phyloP scores from a whole-genome alignment of 2,888 invertebrate genomes.

The Cryptus viduatorius region DNA sequence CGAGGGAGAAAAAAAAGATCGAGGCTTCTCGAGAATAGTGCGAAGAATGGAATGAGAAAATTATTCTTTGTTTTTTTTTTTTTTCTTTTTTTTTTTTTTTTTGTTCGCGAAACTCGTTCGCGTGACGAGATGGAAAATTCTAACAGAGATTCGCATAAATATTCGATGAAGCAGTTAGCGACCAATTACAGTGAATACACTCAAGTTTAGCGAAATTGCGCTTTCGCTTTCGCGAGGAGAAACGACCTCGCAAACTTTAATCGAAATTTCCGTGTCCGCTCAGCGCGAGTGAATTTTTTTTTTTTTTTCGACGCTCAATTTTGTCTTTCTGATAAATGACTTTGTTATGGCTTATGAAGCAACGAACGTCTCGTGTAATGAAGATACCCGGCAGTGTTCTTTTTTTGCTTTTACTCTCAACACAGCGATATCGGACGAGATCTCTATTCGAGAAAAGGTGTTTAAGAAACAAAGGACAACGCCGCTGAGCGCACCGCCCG shows the following conservation, averaged over 20 bases:
- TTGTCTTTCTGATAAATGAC: no score
- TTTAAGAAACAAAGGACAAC: no score
- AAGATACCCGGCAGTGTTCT: no score
- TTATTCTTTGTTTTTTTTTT: no score
- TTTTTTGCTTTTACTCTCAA: no score
- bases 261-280: slow-evolving; percentile 26
- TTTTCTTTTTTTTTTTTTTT: slow-evolving; percentile 46
- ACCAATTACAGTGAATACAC: slow-evolving; percentile 56
- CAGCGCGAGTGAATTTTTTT: no score
- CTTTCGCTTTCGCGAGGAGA: slow-evolving; percentile 49
- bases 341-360: no score
- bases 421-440: no score
- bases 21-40: not conserved
- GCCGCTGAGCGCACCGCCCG: no score
- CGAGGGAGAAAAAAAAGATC: not conserved
- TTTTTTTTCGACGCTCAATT: no score
- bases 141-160: slow-evolving; percentile 59
- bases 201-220: slow-evolving; percentile 53
- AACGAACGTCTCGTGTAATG: no score
- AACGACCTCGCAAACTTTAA: slow-evolving; percentile 53
- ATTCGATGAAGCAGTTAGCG: slow-evolving; percentile 57
- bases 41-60: slow-evolving; percentile 2
- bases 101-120: slow-evolving; percentile 47
- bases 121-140: slow-evolving; percentile 60
- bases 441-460: no score